A percentile compares a stretch with the other conserved stretches of the same genome.
Conservation (phyloP, 2,888 invertebrate genomes). For the Antitype chi region DNA sequence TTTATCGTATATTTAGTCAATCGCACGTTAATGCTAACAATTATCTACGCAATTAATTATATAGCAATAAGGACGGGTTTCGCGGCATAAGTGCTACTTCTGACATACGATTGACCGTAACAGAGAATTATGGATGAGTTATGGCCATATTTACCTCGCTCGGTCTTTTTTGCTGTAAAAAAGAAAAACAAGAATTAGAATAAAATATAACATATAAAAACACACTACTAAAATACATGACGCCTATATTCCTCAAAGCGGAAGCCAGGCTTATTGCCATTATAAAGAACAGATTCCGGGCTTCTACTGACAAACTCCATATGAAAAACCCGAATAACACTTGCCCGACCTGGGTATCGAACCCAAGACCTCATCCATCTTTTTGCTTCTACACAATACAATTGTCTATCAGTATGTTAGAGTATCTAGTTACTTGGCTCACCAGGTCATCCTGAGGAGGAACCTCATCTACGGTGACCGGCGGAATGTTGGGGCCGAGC, state of each 20-base stretch:
- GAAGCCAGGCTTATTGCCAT: not conserved
- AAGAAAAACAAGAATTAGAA: not conserved
- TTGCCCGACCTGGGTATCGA: not conserved
- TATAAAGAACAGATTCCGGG: not conserved
- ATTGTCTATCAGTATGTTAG: not conserved
- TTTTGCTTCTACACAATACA: too few relatives aligned
- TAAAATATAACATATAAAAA: not conserved
- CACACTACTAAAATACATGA: too few relatives aligned
- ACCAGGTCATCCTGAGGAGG: not conserved
- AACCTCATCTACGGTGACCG: fast-evolving
- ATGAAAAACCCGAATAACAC: not conserved
- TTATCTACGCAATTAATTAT: not conserved
- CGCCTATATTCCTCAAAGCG: not conserved
- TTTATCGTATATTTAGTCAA: not conserved
- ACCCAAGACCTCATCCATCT: not conserved
- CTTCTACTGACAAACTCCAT: not conserved
- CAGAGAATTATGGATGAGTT: not conserved
- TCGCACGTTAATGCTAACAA: not conserved
- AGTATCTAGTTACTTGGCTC: not conserved
- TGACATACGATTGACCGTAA: too few relatives aligned
- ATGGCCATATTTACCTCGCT: conserved; percentile 9
- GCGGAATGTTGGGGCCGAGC: conserved; percentile 47
- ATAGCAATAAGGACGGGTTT: not conserved
- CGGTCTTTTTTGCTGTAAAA: not conserved
- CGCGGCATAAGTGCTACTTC: too few relatives aligned